phyloP scores from a whole-genome alignment of 2,797 vertebrate genomes.

The Rhinichthys osculus region DNA sequence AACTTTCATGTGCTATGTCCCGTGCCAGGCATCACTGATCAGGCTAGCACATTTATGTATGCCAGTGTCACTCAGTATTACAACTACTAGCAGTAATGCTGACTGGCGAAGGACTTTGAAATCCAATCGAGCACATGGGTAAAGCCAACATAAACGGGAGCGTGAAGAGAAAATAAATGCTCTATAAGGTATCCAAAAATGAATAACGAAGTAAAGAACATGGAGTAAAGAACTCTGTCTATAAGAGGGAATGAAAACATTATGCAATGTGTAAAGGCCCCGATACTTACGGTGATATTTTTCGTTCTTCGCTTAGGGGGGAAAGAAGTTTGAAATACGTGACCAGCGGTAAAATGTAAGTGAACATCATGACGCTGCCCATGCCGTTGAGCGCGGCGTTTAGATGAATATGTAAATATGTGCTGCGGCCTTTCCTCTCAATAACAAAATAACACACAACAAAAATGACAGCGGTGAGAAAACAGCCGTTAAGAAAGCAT shows the following conservation, averaged over 20 bases:
- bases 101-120: constrained; percentile 37
- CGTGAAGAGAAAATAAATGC: constrained; percentile 14
- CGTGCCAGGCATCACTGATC: constrained; percentile 36
- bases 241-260: neutral
- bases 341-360: neutral
- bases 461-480: neutral
- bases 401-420: neutral
- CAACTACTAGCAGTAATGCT: constrained; percentile 41
- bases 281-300: neutral
- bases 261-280: neutral
- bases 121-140: constrained; percentile 14
- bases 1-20: constrained; percentile 23
- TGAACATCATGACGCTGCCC: too few species aligned
- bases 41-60: constrained; percentile 44
- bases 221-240: neutral
- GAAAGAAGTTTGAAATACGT: neutral
- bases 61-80: constrained; percentile 35
- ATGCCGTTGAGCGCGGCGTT: neutral
- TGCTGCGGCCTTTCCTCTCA: neutral
- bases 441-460: neutral
- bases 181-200: constrained; percentile 5
- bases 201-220: constrained; percentile 9
- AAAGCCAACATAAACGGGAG: constrained; percentile 48
- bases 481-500: neutral
- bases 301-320: neutral